Evolutionary conservation across 2,888 invertebrate species (phyloP).

Genomic region (Eulithis testata): DNA sequence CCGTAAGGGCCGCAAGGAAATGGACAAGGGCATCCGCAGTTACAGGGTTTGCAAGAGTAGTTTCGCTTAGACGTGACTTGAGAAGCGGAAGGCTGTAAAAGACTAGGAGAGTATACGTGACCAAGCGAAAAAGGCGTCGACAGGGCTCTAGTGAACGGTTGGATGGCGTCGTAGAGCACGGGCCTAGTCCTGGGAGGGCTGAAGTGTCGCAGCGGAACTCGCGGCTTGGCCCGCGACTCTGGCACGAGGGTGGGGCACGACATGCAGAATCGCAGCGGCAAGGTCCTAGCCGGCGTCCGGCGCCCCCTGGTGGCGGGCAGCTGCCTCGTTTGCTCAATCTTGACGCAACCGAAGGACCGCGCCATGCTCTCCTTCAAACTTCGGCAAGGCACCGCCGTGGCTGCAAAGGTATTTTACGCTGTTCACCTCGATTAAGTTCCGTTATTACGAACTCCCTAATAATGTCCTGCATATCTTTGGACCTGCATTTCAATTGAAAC

Average conservation of each 20-base stretch:
- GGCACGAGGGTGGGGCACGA: constrained; percentile 58
- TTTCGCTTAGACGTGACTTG: constrained; percentile 37
- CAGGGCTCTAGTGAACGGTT: constrained; percentile 9
- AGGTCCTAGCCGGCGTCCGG: constrained; percentile 36
- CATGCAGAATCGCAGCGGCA: constrained; percentile 49
- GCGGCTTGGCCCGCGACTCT: constrained; percentile 35
- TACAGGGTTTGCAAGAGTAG: constrained; percentile 44
- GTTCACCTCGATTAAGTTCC: constrained; percentile 63
- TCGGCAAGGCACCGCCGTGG: constrained; percentile 59
- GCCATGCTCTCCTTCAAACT: constrained; percentile 53
- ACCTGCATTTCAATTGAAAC: constrained; percentile 2
- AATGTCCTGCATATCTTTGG: constrained; percentile 11
- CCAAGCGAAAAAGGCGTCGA: constrained; percentile 15
- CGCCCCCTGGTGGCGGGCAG: constrained; percentile 42
- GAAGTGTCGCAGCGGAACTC: constrained; percentile 41
- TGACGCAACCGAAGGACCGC: constrained; percentile 47
- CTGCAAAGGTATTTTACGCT: constrained; percentile 73
- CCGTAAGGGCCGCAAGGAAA: constrained; percentile 50
- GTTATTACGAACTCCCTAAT: constrained; percentile 32
- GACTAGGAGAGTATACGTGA: constrained; percentile 16
- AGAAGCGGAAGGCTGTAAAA: constrained; percentile 26
- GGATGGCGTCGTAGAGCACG: constrained; percentile 28
- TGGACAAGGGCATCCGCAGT: constrained; percentile 49
- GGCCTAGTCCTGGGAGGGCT: constrained; percentile 46
- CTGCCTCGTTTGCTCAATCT: constrained; percentile 48